A percentile compares a stretch with the other conserved stretches of the same genome.
Evolutionary conservation across 2,113 vertebrate genomes (phyloP).

Genomic region (Alces alces): DNA sequence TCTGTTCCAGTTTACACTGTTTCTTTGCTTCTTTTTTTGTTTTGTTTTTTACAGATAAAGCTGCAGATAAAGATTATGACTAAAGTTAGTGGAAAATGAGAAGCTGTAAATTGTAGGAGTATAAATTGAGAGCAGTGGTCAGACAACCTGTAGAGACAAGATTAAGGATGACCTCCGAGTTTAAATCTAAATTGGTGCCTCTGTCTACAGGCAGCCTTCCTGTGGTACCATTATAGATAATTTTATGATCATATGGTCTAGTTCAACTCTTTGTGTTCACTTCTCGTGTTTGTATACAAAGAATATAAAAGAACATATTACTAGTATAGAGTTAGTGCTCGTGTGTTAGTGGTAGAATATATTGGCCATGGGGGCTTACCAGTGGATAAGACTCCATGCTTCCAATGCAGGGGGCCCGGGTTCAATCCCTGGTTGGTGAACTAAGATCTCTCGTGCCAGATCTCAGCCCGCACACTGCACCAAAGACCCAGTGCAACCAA

Average conservation of each 20-base stretch:
- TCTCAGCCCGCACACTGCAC: not conserved
- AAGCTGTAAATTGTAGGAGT: not conserved
- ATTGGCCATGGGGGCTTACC: not conserved
- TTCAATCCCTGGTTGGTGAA: not conserved
- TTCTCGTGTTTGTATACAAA: not conserved
- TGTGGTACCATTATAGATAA: not conserved
- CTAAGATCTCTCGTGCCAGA: not conserved
- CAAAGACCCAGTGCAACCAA: not conserved
- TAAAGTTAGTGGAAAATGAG: not conserved
- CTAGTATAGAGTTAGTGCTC: not conserved
- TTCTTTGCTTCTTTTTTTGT: not conserved
- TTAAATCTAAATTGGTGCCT: not conserved
- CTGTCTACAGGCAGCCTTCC: not conserved
- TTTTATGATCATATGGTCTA: not conserved
- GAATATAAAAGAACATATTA: no score
- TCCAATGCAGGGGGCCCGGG: not conserved
- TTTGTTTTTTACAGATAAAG: not conserved
- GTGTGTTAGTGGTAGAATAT: not conserved
- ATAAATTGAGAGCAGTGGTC: not conserved
- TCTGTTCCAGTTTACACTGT: not conserved
- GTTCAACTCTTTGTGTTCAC: not conserved
- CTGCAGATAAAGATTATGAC: not conserved
- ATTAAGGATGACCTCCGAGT: not conserved
- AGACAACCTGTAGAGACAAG: not conserved
- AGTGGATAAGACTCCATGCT: not conserved